Evolutionary conservation across 2,113 vertebrate species (phyloP).

Genomic region (Aleadryas rufinucha): DNA sequence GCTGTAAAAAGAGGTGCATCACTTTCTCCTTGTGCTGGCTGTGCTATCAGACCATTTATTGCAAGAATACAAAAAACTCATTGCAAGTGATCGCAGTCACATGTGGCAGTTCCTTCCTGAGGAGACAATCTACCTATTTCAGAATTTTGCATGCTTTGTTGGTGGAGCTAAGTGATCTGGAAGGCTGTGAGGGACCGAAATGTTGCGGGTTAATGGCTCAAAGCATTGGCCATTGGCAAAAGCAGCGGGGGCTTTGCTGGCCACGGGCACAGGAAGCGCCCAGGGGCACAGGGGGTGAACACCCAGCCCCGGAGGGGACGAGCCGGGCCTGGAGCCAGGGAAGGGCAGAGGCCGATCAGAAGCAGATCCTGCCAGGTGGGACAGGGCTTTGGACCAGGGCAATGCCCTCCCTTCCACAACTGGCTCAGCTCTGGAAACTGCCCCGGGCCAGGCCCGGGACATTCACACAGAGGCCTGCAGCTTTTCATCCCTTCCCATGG

Average conservation of each 20-base stretch:
- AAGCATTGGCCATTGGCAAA: fast-evolving
- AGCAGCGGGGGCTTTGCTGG: not conserved
- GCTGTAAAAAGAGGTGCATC: not conserved
- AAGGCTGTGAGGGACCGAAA: not conserved
- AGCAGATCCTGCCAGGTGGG: not conserved
- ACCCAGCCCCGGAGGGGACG: fast-evolving
- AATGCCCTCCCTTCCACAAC: not conserved
- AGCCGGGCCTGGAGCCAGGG: not conserved
- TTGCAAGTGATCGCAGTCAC: not conserved
- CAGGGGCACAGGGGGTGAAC: not conserved
- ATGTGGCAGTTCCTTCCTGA: not conserved
- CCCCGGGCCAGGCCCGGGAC: fast-evolving
- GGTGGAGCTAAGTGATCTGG: not conserved
- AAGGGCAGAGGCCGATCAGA: not conserved
- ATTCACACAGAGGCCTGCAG: too few species aligned
- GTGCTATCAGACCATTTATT: not conserved
- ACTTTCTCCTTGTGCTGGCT: not conserved
- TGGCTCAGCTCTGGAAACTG: not conserved
- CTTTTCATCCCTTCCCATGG: not conserved
- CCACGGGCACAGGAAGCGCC: not conserved
- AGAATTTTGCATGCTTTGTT: fast-evolving
- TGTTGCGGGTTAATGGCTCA: fast-evolving
- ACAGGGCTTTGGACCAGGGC: not conserved
- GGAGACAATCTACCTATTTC: not conserved
- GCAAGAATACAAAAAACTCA: not conserved